Conservation (phyloP, 2,888 invertebrate genomes). For the Drosophila merina region DNA sequence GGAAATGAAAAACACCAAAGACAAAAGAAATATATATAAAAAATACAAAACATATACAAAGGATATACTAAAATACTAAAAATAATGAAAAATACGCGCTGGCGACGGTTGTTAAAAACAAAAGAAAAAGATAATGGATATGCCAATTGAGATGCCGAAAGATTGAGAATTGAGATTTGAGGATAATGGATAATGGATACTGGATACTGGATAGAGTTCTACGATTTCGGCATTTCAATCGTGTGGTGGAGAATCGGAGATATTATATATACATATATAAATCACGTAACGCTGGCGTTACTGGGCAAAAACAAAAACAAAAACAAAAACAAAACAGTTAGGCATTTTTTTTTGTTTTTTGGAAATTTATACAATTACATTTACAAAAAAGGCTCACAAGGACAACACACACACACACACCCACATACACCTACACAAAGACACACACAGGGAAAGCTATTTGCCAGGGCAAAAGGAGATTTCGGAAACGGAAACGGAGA, state of each 20-base stretch:
- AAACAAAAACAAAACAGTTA: conserved; percentile 21
- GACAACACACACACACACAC: conserved; percentile 25
- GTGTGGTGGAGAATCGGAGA: conserved; percentile 13
- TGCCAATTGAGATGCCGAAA: conserved; percentile 35
- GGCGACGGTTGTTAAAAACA: conserved; percentile 71
- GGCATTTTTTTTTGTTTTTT: conserved; percentile 53
- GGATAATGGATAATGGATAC: conserved; percentile 16
- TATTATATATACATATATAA: conserved; percentile 41
- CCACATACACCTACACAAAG: conserved; percentile 19
- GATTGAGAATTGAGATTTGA: background rate
- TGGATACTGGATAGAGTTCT: background rate
- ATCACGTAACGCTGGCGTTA: conserved; percentile 76
- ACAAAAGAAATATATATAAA: conserved; percentile 35
- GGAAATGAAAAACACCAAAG: conserved; percentile 59
- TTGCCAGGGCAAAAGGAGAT: conserved; percentile 10
- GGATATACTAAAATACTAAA: conserved; percentile 13
- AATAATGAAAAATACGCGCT: conserved; percentile 51
- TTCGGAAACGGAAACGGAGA: background rate
- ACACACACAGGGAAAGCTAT: conserved; percentile 14
- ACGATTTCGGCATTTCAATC: conserved; percentile 21
- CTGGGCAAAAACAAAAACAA: conserved; percentile 44
- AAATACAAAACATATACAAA: conserved; percentile 32
- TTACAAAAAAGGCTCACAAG: conserved; percentile 37
- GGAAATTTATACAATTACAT: conserved; percentile 62
- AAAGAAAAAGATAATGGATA: conserved; percentile 10